phyloP scores from a whole-genome alignment of 2,113 vertebrate species.

The Gopherus flavomarginatus region DNA sequence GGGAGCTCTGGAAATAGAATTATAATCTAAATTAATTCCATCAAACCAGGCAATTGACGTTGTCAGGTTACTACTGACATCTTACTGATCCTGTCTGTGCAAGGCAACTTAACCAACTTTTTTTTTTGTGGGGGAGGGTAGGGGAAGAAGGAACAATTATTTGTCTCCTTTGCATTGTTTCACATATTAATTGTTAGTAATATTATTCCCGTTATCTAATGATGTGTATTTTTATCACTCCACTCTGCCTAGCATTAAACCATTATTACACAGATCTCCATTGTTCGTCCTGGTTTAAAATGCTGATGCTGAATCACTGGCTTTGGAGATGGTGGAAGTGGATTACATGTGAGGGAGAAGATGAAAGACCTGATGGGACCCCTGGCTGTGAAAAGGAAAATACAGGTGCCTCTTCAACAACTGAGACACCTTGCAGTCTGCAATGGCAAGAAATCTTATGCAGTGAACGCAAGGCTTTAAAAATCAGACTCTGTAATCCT shows the following conservation, averaged over 20 bases:
- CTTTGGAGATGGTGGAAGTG: background rate
- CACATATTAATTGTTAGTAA: conserved; percentile 30
- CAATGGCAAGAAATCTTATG: conserved; percentile 14
- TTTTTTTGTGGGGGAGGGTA: background rate
- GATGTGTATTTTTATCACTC: conserved; percentile 45
- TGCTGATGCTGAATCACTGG: conserved; percentile 34
- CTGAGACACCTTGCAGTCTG: background rate
- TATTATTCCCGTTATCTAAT: conserved; percentile 62
- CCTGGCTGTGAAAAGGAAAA: background rate
- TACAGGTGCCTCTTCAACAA: background rate
- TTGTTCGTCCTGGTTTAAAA: conserved; percentile 46
- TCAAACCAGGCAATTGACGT: conserved; percentile 50
- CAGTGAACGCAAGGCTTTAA: background rate
- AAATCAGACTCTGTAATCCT: background rate
- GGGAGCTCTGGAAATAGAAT: conserved; percentile 21
- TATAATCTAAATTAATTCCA: conserved; percentile 49
- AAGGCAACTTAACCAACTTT: conserved; percentile 49
- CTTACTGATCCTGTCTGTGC: conserved; percentile 5
- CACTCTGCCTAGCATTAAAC: conserved; percentile 46
- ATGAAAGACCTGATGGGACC: conserved; percentile 3
- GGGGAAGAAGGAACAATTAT: conserved; percentile 16
- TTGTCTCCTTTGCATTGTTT: conserved; percentile 59
- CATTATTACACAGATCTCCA: conserved; percentile 8
- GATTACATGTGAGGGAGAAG: background rate
- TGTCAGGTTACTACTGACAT: conserved; percentile 46